Evolutionary conservation across 2,113 vertebrate genomes (phyloP).

Genomic region (Podarcis muralis): DNA sequence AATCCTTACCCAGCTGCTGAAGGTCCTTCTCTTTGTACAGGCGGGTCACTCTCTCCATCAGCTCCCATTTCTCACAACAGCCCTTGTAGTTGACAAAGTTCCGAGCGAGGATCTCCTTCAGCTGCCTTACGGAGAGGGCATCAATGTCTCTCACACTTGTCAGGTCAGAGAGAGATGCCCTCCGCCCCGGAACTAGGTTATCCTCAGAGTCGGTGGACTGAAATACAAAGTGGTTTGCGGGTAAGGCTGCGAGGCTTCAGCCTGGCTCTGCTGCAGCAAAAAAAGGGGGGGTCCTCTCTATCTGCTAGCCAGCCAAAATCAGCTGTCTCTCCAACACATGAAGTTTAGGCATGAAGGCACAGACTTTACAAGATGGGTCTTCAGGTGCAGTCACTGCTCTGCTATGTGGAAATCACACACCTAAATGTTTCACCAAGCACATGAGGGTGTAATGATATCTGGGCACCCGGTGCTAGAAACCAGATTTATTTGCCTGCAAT

Average conservation of each 20-base stretch:
- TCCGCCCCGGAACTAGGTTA: conserved; percentile 77
- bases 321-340: not conserved
- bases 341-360: not conserved
- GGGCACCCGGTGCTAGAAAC: not conserved
- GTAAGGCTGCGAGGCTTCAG: not conserved
- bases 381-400: not conserved
- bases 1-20: conserved; percentile 81
- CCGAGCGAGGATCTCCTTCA: conserved; percentile 94
- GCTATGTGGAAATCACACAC: not conserved
- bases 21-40: conserved; percentile 89
- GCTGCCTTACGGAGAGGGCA: conserved; percentile 88
- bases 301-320: not conserved
- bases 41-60: conserved; percentile 91
- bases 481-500: not conserved
- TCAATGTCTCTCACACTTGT: conserved; percentile 83
- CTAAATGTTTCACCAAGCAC: too few species aligned
- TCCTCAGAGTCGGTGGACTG: conserved; percentile 88
- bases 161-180: conserved; percentile 92
- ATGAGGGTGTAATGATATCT: not conserved
- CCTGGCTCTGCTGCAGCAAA: too few species aligned
- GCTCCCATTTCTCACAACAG: conserved; percentile 99
- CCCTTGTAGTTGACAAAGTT: conserved; percentile 98
- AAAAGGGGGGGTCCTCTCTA: not conserved
- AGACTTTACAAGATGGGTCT: not conserved
- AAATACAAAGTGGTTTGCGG: not conserved